Evolutionary conservation across 2,797 vertebrate genomes (phyloP).

Genomic region (Emydoidea blandingii): DNA sequence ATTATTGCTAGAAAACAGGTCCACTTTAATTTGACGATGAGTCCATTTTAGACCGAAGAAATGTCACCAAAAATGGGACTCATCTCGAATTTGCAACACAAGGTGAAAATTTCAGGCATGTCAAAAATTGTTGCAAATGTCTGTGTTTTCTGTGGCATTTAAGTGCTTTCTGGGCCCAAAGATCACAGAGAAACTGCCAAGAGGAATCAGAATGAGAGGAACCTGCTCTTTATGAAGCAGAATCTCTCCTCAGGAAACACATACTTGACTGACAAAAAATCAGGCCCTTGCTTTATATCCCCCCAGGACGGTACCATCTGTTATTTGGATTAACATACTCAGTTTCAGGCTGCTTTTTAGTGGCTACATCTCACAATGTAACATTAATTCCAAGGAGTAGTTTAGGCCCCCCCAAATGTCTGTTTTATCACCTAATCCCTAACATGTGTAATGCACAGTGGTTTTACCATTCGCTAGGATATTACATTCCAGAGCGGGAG

Average conservation of each 20-base stretch:
- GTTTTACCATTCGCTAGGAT: conserved; percentile 18
- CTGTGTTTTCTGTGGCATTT: conserved; percentile 33
- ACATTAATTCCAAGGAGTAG: not conserved
- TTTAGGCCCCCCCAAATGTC: not conserved
- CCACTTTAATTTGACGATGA: not conserved
- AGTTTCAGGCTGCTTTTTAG: not conserved
- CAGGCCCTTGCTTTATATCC: not conserved
- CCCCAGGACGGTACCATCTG: not conserved
- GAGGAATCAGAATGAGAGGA: conserved; percentile 54
- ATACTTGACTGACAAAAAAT: conserved; percentile 43
- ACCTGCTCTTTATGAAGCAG: conserved; percentile 43
- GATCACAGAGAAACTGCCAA: conserved; percentile 59
- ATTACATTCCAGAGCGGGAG: not conserved
- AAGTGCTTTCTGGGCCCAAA: conserved; percentile 59
- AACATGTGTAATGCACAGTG: not conserved
- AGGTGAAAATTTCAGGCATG: not conserved
- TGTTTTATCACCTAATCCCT: conserved; percentile 16
- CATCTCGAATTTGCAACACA: not conserved
- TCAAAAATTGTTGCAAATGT: conserved; percentile 39
- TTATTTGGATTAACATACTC: not conserved
- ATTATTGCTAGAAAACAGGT: not conserved
- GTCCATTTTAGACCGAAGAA: conserved; percentile 25
- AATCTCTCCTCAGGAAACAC: conserved; percentile 12
- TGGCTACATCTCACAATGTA: not conserved
- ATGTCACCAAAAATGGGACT: not conserved